These are phyloP conservation scores for Macrostomum lignano DNA, from an alignment of 1,140 invertebrate genomes.

Conservation along the genomic window DNA sequence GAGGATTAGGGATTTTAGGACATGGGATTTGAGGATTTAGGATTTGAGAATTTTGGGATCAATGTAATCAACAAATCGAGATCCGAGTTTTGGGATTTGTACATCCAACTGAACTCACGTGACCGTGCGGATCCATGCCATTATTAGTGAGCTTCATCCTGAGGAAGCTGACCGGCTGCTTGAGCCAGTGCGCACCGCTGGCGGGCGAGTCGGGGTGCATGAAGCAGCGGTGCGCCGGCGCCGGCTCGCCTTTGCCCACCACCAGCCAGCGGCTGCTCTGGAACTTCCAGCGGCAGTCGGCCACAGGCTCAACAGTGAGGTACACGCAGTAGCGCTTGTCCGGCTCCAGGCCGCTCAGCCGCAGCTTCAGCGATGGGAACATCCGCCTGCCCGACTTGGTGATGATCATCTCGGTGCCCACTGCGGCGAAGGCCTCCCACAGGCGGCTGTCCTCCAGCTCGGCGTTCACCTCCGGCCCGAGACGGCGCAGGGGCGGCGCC, in stretches of 20 bases:
- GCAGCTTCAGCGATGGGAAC: slow-evolving; percentile 81
- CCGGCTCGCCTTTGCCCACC: slow-evolving; percentile 55
- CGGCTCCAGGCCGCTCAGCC: slow-evolving; percentile 53
- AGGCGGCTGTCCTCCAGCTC: slow-evolving; percentile 57
- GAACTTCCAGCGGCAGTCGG: slow-evolving; percentile 75
- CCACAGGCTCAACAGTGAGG: slow-evolving; percentile 71
- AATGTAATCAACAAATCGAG: no score
- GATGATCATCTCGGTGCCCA: slow-evolving; percentile 92
- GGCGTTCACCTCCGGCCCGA: slow-evolving; percentile 21
- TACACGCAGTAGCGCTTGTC: slow-evolving; percentile 72
- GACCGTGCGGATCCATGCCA: no score
- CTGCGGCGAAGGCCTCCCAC: slow-evolving; percentile 66
- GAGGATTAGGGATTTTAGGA: no score
- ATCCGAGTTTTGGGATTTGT: no score
- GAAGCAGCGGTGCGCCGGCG: slow-evolving; percentile 60
- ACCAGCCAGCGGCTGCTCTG: slow-evolving; percentile 91
- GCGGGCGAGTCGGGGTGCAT: slow-evolving; percentile 82
- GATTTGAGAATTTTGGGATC: no score
- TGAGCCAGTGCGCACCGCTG: slow-evolving; percentile 89
- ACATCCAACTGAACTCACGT: no score
- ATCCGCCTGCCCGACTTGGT: slow-evolving; percentile 78
- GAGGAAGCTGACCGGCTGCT: slow-evolving; percentile 72
- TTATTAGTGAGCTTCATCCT: slow-evolving; percentile 92
- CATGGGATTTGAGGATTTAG: no score
- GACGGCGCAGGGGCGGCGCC: no score